Evolutionary conservation across 2,797 vertebrate species (phyloP).

Genomic region (Tarsius wallacei): DNA sequence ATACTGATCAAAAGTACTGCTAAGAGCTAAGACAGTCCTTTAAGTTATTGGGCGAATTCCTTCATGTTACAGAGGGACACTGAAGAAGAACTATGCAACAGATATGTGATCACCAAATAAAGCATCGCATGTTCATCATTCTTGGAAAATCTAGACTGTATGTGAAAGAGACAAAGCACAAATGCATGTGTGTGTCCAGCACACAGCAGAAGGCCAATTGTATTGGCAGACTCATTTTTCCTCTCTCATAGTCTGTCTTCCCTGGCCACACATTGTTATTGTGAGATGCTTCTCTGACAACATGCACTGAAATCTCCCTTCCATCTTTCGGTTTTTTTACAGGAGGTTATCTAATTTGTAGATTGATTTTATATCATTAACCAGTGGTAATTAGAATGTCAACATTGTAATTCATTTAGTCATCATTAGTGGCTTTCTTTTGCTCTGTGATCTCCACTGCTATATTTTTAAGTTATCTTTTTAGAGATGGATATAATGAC

Average conservation of each 20-base stretch:
- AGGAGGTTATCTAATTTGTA: not conserved
- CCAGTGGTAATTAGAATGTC: conserved; percentile 29
- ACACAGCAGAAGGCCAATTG: rapidly evolving
- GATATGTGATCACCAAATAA: not conserved
- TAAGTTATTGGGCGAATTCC: not conserved
- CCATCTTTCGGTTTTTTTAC: not conserved
- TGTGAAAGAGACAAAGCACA: rapidly evolving
- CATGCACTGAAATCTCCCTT: not conserved
- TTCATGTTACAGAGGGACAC: not conserved
- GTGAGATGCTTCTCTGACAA: not conserved
- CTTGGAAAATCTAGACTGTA: not conserved
- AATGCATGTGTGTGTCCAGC: rapidly evolving
- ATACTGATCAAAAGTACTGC: not conserved
- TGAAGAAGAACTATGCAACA: not conserved
- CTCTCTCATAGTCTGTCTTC: not conserved
- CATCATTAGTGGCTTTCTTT: not conserved
- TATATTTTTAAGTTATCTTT: not conserved
- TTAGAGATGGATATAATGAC: not conserved
- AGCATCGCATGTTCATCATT: not conserved
- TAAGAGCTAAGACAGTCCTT: not conserved
- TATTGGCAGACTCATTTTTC: not conserved
- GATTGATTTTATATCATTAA: conserved; percentile 22
- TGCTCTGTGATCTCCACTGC: not conserved
- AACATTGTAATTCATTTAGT: conserved; percentile 28
- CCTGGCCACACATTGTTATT: not conserved